Base-by-base conservation (phyloP, 2,888 invertebrate genomes). In the Venustoraphidia nigricollis region DNA sequence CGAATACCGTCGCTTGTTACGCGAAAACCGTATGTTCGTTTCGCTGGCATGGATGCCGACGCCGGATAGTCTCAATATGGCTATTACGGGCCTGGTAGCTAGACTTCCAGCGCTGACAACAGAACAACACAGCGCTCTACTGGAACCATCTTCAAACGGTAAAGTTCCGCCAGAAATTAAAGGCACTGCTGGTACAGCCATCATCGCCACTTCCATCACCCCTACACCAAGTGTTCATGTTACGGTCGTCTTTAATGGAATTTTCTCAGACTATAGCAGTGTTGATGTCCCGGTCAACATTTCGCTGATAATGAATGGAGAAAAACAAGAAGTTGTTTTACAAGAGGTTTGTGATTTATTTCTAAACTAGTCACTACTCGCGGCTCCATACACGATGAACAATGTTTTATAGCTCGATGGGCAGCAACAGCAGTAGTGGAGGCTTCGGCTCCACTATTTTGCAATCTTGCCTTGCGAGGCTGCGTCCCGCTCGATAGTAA, bases 161-260 rank as follows among this genome's bases (percentile, higher is more conserved):
- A 76, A 66, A 53, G 77, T 70, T 63, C 68, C 68, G 53, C 67
- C 53, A 50, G 52, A 66, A 50, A 73, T 72, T 77, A 73, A 68
- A 52, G 85, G 72, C 57, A 80, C 71, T 56, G 89, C 87, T 58
- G 92, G 89, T 2, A 90, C 90, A 0, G 91, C 90, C 1, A 81
- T 90, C 36, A 82, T 92, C 1, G 86, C 89, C 0, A 85, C 84
- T 0, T 83, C 81, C 1, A 83, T 85, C 10, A 80, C 86, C 0
- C 79, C 85, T 2, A 80, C 85, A 0, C 87, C 90, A 0, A 85
- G 85, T 36, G 76, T 91, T 50, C 86, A 90, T 62, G 64, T 90
- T 38, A 84, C 86, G 0, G 66, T 90, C 4, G 76, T 88, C 0
- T 89, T 89, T 62, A 89, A 88, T 58, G 90, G 91, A 9, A 72